phyloP scores from a whole-genome alignment of 2,113 vertebrate genomes.

The Sus scrofa region DNA sequence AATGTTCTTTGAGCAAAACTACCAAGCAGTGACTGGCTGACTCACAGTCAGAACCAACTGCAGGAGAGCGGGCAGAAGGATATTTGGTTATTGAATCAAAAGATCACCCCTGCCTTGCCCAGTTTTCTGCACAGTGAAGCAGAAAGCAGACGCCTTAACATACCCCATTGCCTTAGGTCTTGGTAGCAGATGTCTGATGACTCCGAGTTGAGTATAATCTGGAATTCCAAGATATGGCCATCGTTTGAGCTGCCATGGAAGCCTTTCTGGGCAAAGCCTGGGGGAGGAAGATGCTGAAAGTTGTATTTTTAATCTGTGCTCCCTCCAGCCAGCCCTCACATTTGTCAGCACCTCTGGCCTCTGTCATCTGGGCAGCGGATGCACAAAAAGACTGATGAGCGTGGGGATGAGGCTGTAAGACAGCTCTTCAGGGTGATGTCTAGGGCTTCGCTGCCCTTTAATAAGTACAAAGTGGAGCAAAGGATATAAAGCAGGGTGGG shows the following conservation, averaged over 20 bases:
- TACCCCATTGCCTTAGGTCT: constrained; percentile 31
- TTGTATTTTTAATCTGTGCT: constrained; percentile 62
- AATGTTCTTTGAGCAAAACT: neutral
- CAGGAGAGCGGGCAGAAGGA: neutral
- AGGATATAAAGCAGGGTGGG: neutral
- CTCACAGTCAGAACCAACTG: neutral
- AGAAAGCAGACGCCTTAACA: constrained; percentile 70
- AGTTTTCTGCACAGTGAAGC: constrained; percentile 67
- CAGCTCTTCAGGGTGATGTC: constrained; percentile 63
- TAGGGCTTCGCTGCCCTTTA: constrained; percentile 71
- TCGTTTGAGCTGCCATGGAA: neutral
- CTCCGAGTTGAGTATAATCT: neutral
- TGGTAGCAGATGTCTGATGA: constrained; percentile 67
- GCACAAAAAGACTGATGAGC: neutral
- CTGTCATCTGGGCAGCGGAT: constrained; percentile 55
- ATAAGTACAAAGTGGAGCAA: constrained; percentile 56
- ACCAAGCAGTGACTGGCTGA: neutral
- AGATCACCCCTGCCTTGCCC: neutral
- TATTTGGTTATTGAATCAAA: constrained; percentile 49
- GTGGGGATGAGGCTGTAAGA: neutral
- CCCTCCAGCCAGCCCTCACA: neutral
- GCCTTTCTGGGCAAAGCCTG: constrained; percentile 20
- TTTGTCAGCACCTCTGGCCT: constrained; percentile 69
- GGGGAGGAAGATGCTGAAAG: neutral
- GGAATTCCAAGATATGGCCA: neutral